Evolutionary conservation across 2,113 vertebrate genomes (phyloP), one percentile per base, ranked within the genome.

Genomic region (human): DNA sequence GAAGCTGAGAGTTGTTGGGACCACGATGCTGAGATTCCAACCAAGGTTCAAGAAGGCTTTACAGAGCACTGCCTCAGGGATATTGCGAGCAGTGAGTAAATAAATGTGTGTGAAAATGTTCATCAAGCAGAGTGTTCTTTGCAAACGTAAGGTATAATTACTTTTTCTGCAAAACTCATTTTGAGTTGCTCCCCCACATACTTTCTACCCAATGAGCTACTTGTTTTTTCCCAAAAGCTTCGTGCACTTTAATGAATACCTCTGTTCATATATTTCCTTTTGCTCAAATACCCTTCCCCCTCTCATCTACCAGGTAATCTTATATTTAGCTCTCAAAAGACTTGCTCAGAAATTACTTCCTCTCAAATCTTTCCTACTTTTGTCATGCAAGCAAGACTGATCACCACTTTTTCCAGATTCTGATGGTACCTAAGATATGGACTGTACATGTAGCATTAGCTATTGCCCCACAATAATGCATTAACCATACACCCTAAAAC

Each of bases 381-480:
- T 70, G 50, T 88, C 50, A 43, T 95, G 9, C 35, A 87, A 87
- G 50, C 32, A 81, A 82, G n/a, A 96, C n/a, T 81, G 64, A 90
- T 93, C 57, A 73, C 20, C 73, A 43, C 40, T 82, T 73, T 59
- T 78, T 81, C 50, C 35, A 14, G 50, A 86, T 83, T 61, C 25
- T 27, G 43, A 88, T 16, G 20, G 59, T 45, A 68, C 14, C 45
- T 75, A 91, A 76, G 1, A 17, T 55, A 68, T 32, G 52, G 18
- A 61, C 72, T 52, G 59, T 30, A 48, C 8, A 25, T 5, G 52
- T 9, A 64, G 3, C 45, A 89, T 79, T 64, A 85, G 16, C 17
- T 82, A 30, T 18, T 76, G 35, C 6, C 64, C 64, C 25, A 81
- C 18, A 38, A 45, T 3, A 87, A 30, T 40, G 0, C 3, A 20